A percentile compares a stretch with the other conserved stretches of the same genome.
Evolutionary conservation across 2,797 vertebrate species (phyloP).

Genomic region (Takifugu rubripes): DNA sequence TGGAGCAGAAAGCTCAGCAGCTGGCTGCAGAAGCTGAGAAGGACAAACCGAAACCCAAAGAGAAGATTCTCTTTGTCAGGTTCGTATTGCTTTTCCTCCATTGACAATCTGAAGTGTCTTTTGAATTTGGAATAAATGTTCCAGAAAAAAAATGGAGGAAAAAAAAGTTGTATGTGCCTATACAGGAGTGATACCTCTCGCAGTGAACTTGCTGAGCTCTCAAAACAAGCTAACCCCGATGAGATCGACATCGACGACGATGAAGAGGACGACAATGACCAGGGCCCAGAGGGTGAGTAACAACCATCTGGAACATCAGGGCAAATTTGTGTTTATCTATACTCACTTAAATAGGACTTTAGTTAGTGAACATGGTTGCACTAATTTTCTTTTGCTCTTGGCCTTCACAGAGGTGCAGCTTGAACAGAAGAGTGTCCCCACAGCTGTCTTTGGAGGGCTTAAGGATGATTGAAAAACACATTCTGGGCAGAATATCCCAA

Average conservation of each 20-base stretch:
- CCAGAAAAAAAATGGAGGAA: neutral
- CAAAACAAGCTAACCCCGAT: slow-evolving; percentile 89
- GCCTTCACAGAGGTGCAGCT: slow-evolving; percentile 83
- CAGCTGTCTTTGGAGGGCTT: slow-evolving; percentile 89
- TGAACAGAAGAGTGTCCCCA: slow-evolving; percentile 88
- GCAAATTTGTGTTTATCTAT: neutral
- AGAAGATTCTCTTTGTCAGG: slow-evolving; percentile 93
- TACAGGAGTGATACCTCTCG: slow-evolving; percentile 88
- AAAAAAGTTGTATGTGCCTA: neutral
- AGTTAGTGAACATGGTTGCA: slow-evolving; percentile 4
- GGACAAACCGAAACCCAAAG: slow-evolving; percentile 86
- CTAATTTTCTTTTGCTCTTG: slow-evolving; percentile 10
- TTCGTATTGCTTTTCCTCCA: slow-evolving; percentile 40
- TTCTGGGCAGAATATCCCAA: neutral
- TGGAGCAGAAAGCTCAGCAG: slow-evolving; percentile 89
- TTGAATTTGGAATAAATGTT: neutral
- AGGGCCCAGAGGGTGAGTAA: slow-evolving; percentile 85
- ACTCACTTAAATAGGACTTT: neutral
- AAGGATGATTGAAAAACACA: slow-evolving; percentile 69
- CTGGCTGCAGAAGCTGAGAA: slow-evolving; percentile 85
- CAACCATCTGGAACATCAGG: neutral
- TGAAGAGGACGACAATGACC: slow-evolving; percentile 74
- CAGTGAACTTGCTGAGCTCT: slow-evolving; percentile 84
- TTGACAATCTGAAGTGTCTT: neutral
- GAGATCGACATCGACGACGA: slow-evolving; percentile 90